Conservation (phyloP, 2,888 invertebrate genomes). For the Hydriomena furcata region DNA sequence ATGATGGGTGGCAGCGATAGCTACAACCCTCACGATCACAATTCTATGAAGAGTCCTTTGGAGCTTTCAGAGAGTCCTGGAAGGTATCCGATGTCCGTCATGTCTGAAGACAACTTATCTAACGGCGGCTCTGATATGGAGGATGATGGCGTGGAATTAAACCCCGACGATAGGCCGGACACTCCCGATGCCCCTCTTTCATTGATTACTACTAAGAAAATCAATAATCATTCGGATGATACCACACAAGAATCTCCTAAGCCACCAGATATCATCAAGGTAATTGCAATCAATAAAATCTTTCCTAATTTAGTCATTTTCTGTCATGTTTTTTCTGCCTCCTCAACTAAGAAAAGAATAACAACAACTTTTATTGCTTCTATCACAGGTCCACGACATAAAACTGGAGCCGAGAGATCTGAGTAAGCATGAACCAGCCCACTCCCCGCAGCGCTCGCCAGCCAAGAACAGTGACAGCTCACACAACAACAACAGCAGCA, state of each 20-base stretch:
- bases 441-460: constrained; percentile 79
- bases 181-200: constrained; percentile 88
- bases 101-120: constrained; percentile 86
- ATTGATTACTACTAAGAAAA: constrained; percentile 85
- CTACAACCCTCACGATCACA: constrained; percentile 83
- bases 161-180: constrained; percentile 82
- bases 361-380: constrained; percentile 11
- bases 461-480: constrained; percentile 83
- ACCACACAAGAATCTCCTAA: constrained; percentile 79
- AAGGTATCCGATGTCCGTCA: constrained; percentile 85
- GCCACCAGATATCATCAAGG: constrained; percentile 80
- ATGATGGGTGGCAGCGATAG: constrained; percentile 85
- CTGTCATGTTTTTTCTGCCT: no score
- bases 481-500: constrained; percentile 70
- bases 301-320: no score
- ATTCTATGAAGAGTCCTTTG: constrained; percentile 85
- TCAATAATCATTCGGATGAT: constrained; percentile 75
- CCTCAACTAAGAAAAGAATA: not conserved
- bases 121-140: constrained; percentile 87
- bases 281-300: constrained; percentile 33
- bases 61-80: constrained; percentile 81
- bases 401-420: constrained; percentile 81
- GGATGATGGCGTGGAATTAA: constrained; percentile 85
- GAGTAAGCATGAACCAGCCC: constrained; percentile 63
- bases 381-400: constrained; percentile 77